Evolutionary conservation across 2,113 vertebrate genomes (phyloP).

Genomic region (Bufo gargarizans): DNA sequence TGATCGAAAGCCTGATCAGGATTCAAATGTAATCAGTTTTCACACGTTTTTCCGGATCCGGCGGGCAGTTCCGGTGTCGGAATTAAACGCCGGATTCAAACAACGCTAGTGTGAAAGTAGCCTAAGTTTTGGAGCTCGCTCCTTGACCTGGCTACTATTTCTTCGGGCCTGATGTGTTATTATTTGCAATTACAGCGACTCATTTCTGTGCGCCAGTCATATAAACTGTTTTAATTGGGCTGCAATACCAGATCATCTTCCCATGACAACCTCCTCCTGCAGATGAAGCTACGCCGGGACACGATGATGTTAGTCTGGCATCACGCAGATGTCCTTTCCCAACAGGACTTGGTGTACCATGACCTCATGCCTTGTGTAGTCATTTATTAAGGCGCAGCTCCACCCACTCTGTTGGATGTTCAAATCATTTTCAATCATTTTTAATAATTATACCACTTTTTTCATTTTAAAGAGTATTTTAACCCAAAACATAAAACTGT

Average conservation of each 20-base stretch:
- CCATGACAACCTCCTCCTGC: neutral
- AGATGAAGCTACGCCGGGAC: neutral
- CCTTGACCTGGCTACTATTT: neutral
- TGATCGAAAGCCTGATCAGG: too few relatives aligned
- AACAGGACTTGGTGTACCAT: conserved; percentile 13
- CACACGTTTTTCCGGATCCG: too few relatives aligned
- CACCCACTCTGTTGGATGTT: neutral
- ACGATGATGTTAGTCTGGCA: neutral
- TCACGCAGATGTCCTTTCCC: neutral
- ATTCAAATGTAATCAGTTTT: too few relatives aligned
- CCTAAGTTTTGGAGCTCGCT: neutral
- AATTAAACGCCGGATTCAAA: too few relatives aligned
- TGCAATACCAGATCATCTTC: neutral
- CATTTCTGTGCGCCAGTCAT: neutral
- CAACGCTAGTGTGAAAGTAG: too few relatives aligned
- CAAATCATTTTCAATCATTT: neutral
- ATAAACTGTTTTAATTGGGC: neutral
- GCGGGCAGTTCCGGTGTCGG: too few relatives aligned
- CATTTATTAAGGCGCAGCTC: neutral
- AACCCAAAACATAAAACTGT: neutral
- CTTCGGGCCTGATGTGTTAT: neutral
- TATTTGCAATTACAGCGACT: neutral
- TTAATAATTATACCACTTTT: neutral
- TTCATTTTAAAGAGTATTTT: neutral
- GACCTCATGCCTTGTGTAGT: neutral